These are phyloP conservation scores for Ceratina australensis DNA, from an alignment of 1,140 invertebrate genomes.

Conservation along the genomic window DNA sequence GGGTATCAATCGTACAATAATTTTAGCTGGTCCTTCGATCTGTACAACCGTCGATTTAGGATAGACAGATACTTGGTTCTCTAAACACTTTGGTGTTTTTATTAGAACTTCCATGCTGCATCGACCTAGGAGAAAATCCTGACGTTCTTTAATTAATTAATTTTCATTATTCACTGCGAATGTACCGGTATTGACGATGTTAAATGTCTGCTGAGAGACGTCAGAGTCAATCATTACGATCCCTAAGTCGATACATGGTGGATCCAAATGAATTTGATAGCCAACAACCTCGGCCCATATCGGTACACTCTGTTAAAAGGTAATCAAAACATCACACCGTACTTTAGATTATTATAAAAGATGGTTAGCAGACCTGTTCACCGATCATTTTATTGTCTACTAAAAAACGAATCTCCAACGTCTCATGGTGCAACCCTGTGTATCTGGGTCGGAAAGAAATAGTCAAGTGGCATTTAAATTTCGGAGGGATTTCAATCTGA, in stretches of 20 bases:
- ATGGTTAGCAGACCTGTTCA: not conserved
- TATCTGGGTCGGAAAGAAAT: constrained; percentile 22
- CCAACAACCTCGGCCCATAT: constrained; percentile 16
- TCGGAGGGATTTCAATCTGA: constrained; percentile 21
- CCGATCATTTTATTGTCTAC: not conserved
- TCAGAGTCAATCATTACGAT: constrained; percentile 26
- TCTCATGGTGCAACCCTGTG: constrained; percentile 22
- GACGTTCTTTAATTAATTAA: not conserved
- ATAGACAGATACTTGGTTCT: constrained; percentile 7
- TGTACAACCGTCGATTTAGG: constrained; percentile 10
- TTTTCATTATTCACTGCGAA: not conserved
- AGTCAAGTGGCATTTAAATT: constrained; percentile 7
- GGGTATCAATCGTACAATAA: constrained; percentile 11
- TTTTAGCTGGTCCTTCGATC: not conserved
- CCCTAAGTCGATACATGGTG: constrained; percentile 26
- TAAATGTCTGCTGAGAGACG: constrained; percentile 28
- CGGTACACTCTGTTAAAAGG: constrained; percentile 9
- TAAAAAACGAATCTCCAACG: constrained; percentile 5
- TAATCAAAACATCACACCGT: not conserved
- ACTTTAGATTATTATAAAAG: not conserved
- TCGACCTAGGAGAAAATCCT: not conserved
- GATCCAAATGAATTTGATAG: constrained; percentile 13
- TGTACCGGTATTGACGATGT: constrained; percentile 12
- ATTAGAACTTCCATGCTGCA: not conserved
- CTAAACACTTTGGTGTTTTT: constrained; percentile 14